Evolutionary conservation across 2,888 invertebrate species (phyloP).

Genomic region (Cybosia mesomella): DNA sequence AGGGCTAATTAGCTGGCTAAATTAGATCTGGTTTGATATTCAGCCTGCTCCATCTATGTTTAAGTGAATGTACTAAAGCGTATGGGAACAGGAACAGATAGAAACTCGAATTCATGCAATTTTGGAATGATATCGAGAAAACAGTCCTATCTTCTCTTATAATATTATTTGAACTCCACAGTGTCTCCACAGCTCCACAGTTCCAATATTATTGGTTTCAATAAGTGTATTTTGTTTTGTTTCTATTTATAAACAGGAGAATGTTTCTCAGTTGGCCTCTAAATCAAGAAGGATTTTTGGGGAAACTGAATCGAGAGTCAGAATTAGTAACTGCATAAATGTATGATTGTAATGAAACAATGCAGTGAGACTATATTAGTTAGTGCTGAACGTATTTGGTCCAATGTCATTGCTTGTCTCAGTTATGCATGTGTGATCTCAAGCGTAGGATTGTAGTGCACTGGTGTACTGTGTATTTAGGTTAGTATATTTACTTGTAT

Average conservation of each 20-base stretch:
- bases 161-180: no score
- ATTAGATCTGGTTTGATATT: conserved; percentile 63
- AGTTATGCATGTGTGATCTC: neutral
- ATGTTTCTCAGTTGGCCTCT: no score
- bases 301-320: no score
- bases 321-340: neutral
- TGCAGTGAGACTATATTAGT: neutral
- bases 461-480: neutral
- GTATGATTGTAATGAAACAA: conserved; percentile 15
- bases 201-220: no score
- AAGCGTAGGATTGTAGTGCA: neutral
- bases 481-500: neutral
- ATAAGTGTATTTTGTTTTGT: no score
- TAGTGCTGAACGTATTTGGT: neutral
- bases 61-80: conserved; percentile 2
- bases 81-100: neutral
- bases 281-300: no score
- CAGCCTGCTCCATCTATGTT: conserved; percentile 31
- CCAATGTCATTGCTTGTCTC: neutral
- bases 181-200: no score
- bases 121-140: neutral
- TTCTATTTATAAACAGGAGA: no score
- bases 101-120: neutral
- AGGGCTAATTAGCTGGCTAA: conserved; percentile 64
- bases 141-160: no score